A percentile compares a stretch with the other conserved stretches of the same genome.
Conservation (phyloP, 2,888 invertebrate genomes). For the Coelinius sp. region DNA sequence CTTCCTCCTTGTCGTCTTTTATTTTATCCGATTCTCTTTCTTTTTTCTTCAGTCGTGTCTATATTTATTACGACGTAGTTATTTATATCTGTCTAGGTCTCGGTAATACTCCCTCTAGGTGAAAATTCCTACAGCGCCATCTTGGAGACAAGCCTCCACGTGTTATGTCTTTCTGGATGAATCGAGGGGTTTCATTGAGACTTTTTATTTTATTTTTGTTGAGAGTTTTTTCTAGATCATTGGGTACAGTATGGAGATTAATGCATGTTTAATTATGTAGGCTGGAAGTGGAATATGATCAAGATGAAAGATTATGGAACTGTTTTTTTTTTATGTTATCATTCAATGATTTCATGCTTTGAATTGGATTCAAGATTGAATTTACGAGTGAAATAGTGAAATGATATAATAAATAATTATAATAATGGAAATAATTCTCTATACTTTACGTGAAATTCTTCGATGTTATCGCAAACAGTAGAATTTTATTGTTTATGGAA, state of each 20-base stretch:
- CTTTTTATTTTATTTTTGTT: not conserved
- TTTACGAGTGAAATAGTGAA: too few species aligned
- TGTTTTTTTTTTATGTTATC: too few species aligned
- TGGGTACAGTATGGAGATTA: not conserved
- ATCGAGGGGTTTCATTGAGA: not conserved
- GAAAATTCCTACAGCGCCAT: not conserved
- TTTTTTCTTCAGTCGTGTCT: conserved; percentile 28
- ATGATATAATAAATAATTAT: too few species aligned
- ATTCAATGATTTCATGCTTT: too few species aligned
- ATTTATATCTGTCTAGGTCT: conserved; percentile 53
- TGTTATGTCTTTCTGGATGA: conserved; percentile 11
- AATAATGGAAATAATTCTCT: not conserved
- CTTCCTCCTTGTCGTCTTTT: conserved; percentile 4
- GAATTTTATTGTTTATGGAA: conserved; percentile 17
- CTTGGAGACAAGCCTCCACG: conserved; percentile 6
- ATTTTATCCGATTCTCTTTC: conserved; percentile 3
- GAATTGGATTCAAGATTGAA: too few species aligned
- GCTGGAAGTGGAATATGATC: too few species aligned
- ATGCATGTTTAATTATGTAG: not conserved
- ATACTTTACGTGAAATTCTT: not conserved
- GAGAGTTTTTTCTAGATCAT: not conserved
- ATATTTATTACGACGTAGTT: conserved; percentile 53
- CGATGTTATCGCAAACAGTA: not conserved
- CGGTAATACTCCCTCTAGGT: conserved; percentile 42
- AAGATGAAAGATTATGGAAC: too few species aligned